Evolutionary conservation across 2,113 vertebrate genomes (phyloP).

Genomic region (Callionymus lyra): DNA sequence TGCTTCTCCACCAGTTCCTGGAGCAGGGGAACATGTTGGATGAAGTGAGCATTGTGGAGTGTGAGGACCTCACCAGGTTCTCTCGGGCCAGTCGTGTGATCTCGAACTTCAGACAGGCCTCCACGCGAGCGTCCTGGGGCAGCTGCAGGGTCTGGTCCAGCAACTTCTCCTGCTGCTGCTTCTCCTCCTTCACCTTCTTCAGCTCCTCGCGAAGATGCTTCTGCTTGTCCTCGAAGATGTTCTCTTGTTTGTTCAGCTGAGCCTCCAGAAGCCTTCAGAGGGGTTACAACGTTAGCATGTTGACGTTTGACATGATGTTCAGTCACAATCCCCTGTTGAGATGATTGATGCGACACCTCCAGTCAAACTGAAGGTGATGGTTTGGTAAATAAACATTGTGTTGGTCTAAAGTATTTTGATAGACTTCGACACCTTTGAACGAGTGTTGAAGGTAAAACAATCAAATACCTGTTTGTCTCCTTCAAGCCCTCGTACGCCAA

Average conservation of each 20-base stretch:
- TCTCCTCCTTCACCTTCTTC: slow-evolving; percentile 77
- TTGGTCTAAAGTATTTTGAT: no score
- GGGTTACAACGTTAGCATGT: slow-evolving; percentile 37
- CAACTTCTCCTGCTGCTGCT: slow-evolving; percentile 81
- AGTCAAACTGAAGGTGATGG: no score
- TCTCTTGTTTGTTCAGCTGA: slow-evolving; percentile 80
- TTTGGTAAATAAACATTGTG: no score
- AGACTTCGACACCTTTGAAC: no score
- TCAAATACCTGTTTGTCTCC: slow-evolving; percentile 86
- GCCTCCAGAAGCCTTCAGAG: slow-evolving; percentile 77
- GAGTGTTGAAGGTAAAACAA: no score
- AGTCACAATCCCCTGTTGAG: no score
- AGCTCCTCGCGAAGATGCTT: slow-evolving; percentile 74
- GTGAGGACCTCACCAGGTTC: slow-evolving; percentile 75
- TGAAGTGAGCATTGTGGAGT: neutral
- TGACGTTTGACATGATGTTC: no score
- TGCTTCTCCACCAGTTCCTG: slow-evolving; percentile 89
- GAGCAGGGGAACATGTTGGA: slow-evolving; percentile 3
- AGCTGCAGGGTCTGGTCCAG: slow-evolving; percentile 79
- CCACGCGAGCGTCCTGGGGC: slow-evolving; percentile 80
- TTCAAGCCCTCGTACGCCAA: slow-evolving; percentile 95
- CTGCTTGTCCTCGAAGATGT: slow-evolving; percentile 68
- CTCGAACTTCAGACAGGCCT: slow-evolving; percentile 84
- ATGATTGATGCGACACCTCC: no score
- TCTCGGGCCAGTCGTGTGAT: slow-evolving; percentile 87